Percentiles rank a stretch among this genome's conserved stretches.
Evolutionary conservation across 2,888 invertebrate species (phyloP).

Genomic region (Dexiosoma caninum): DNA sequence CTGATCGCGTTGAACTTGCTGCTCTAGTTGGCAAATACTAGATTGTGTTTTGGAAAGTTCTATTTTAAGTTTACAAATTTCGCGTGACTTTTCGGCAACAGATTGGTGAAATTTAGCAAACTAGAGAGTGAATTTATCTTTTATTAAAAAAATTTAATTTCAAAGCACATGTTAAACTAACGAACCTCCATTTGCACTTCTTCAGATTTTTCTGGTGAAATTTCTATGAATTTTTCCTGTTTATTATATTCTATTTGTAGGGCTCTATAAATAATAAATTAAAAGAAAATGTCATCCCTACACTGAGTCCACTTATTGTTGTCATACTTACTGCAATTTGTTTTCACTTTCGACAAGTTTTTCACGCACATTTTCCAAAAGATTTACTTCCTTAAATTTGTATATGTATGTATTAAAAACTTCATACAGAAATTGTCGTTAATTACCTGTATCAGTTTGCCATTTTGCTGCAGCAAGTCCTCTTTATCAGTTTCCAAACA

Average conservation of each 20-base stretch:
- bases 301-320: not conserved
- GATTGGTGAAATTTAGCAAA: constrained; percentile 59
- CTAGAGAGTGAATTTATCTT: constrained; percentile 1
- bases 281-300: not conserved
- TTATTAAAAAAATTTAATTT: not conserved
- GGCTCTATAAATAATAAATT: constrained; percentile 30
- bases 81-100: constrained; percentile 64
- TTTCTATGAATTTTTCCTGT: constrained; percentile 13
- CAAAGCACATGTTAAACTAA: not conserved
- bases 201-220: constrained; percentile 21
- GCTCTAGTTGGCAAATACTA: constrained; percentile 67
- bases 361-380: not conserved
- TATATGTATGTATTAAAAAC: too few relatives aligned
- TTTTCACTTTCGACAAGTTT: constrained; percentile 46
- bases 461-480: constrained; percentile 14
- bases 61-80: constrained; percentile 66
- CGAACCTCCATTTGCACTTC: constrained; percentile 59
- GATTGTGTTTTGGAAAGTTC: constrained; percentile 66
- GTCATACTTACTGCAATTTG: constrained; percentile 39
- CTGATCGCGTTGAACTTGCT: constrained; percentile 68
- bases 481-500: constrained; percentile 46
- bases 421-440: too few relatives aligned
- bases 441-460: constrained; percentile 51
- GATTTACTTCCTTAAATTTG: constrained; percentile 30
- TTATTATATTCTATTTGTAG: constrained; percentile 36